Percentiles rank a stretch among this genome's conserved stretches.
Conservation (phyloP, 2,797 vertebrate species). For the Vireo griseus region DNA sequence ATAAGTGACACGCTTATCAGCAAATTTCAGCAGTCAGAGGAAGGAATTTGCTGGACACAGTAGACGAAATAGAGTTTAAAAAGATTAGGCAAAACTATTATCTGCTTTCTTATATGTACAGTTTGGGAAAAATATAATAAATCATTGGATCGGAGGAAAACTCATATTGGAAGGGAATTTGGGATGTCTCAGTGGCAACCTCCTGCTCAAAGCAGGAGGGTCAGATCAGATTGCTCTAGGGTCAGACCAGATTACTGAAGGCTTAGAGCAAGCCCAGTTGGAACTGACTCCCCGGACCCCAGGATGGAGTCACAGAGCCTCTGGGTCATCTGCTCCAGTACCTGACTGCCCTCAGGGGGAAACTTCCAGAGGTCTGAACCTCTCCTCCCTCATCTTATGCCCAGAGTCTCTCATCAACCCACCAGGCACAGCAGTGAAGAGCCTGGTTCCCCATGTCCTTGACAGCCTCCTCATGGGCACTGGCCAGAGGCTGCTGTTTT, state of each 20-base stretch:
- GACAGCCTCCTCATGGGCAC: neutral
- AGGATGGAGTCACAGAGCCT: neutral
- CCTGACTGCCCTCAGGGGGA: neutral
- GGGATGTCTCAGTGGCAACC: neutral
- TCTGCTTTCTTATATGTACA: neutral
- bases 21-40: constrained; percentile 1
- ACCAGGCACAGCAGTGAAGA: neutral
- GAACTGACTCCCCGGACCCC: fast-evolving
- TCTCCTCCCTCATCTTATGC: neutral
- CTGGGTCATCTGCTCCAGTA: neutral
- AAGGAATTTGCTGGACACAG: constrained; percentile 12
- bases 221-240: neutral
- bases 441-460: neutral
- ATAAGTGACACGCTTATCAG: constrained; percentile 3
- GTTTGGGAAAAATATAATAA: neutral
- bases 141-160: neutral
- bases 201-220: neutral
- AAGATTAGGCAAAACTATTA: neutral
- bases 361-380: neutral
- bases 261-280: neutral
- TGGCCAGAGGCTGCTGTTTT: neutral
- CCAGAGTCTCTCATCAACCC: neutral
- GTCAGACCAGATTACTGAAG: neutral
- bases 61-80: neutral
- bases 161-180: neutral